Base-by-base conservation (phyloP, 1,140 invertebrate genomes). In the Leptinotarsa texana region DNA sequence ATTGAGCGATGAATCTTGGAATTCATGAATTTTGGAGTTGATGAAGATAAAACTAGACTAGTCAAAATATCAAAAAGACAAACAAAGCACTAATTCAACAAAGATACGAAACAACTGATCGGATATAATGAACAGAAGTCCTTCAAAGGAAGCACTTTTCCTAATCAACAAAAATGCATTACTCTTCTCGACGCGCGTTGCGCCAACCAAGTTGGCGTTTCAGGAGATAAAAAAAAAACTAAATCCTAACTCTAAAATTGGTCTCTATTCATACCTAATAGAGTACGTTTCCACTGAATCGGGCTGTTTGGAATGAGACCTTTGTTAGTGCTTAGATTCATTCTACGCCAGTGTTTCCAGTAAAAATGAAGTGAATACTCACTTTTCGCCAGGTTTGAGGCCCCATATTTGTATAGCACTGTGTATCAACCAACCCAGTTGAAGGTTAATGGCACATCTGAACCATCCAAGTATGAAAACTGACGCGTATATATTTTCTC, bases 361-460 rank as follows among this genome's bases (percentile, higher is more conserved):
- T 33, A 8, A 33, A 33, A 33, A 8, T 42, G 8, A 11, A 42
- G 33, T 11, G 8, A 42, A 42, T 77, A 88, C 88, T 90, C 87
- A 93, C 91, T 91, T 94, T 79, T 93, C 90, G 22, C 88, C 88
- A 63, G 89, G 89, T 80, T 91, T 87, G 2, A 93, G 86, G 33
- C 91, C 91, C 93, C 93, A 95, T 18, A 95, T 83, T 17, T 89
- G 86, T 24, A 89, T 86, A 0, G 89, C 90, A 69, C 92, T 94
- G 78, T 94, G 91, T 2, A 94, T 87, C 1, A 94, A 83, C 89
- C 91, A 92, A 1, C 89, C 84, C 0, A 90, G 81, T 77, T 93
- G 88, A 0, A 89, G 77, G 0, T 90, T 87, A 3, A 94, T 82
- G 0, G 87, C 84, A 51, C 91, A 88, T 17, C 93, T 87, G 63